phyloP scores from a whole-genome alignment of 2,797 vertebrate species.

The Rhincodon typus region DNA sequence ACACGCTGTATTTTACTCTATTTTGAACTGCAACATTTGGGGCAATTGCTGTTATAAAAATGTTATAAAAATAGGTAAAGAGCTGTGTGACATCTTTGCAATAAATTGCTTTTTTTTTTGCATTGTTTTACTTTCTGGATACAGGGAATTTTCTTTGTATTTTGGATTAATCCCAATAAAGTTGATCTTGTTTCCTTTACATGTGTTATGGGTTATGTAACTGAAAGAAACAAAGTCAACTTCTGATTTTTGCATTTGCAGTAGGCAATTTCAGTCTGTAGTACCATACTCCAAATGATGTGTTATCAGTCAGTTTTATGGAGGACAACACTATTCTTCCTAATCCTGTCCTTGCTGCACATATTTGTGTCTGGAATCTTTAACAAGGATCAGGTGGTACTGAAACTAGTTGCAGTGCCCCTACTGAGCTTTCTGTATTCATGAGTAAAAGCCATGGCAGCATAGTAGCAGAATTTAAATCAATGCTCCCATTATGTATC shows the following conservation, averaged over 20 bases:
- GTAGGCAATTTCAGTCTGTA: neutral
- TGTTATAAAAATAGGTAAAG: neutral
- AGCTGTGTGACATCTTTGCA: constrained; percentile 19
- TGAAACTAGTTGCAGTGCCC: neutral
- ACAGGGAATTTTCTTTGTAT: constrained; percentile 35
- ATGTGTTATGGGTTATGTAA: neutral
- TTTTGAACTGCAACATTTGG: constrained; percentile 35
- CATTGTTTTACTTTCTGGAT: constrained; percentile 37
- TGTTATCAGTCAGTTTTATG: neutral
- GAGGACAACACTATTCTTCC: neutral
- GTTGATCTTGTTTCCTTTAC: constrained; percentile 30
- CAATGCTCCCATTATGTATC: neutral
- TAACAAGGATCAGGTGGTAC: neutral
- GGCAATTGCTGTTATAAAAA: constrained; percentile 7
- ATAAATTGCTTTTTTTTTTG: constrained; percentile 35
- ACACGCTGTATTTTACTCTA: constrained; percentile 35
- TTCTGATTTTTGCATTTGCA: neutral
- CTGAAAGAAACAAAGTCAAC: neutral
- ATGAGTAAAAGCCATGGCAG: neutral
- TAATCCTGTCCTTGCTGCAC: neutral
- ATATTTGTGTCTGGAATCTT: neutral
- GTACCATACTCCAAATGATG: neutral
- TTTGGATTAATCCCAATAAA: constrained; percentile 38
- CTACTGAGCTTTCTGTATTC: neutral
- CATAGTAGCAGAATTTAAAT: neutral